These are phyloP conservation scores for Felis catus DNA, from an alignment of 2,113 vertebrate genomes.

Conservation along the genomic window F.catus_Fca126_mat1.0 CM031412.1:25718501-25719000, in stretches of 20 bases:
- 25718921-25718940: too few relatives aligned
- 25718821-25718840: slow-evolving; percentile 29
- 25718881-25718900: too few relatives aligned
- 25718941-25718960: too few relatives aligned
- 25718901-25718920: too few relatives aligned
- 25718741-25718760: background rate
- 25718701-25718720: slow-evolving; percentile 51
- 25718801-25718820: background rate
- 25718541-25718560: slow-evolving; percentile 22
- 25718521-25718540: slow-evolving; percentile 31
- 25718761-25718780: slow-evolving; percentile 35
- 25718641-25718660: background rate
- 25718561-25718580: background rate
- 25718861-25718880: too few relatives aligned
- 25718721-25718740: slow-evolving; percentile 1
- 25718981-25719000: too few relatives aligned
- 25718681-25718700: slow-evolving; percentile 58
- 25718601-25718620: background rate
- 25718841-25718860: background rate
- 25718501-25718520: slow-evolving; percentile 31
- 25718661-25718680: slow-evolving; percentile 28
- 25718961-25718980: too few relatives aligned
- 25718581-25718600: slow-evolving; percentile 9
- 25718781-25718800: slow-evolving; percentile 36
- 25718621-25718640: slow-evolving; percentile 16